Conservation (phyloP, 2,888 invertebrate species). For the Osmoderma eremita region DNA sequence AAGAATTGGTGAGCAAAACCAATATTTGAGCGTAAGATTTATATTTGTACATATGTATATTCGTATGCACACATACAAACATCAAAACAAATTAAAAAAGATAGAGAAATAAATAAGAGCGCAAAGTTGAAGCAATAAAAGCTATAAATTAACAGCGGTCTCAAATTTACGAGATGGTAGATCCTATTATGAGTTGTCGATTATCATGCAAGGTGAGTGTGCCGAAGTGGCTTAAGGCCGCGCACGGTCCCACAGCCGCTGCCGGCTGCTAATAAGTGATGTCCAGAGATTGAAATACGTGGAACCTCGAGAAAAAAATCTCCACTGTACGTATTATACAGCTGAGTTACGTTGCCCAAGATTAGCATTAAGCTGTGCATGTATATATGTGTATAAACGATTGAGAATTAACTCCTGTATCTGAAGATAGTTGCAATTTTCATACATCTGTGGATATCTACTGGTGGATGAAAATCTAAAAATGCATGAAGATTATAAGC, state of each 20-base stretch:
- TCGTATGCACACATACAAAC: background rate
- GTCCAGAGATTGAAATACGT: slow-evolving; percentile 40
- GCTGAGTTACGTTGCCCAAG: background rate
- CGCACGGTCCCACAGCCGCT: slow-evolving; percentile 46
- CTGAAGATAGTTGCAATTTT: too few relatives aligned
- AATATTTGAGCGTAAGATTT: background rate
- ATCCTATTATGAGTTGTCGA: slow-evolving; percentile 54
- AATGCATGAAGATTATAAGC: too few relatives aligned
- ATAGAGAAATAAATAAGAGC: slow-evolving; percentile 30
- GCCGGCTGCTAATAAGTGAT: slow-evolving; percentile 53
- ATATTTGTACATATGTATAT: background rate
- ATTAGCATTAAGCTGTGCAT: slow-evolving; percentile 1
- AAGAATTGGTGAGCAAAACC: background rate
- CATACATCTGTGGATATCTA: too few relatives aligned
- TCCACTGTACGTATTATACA: background rate
- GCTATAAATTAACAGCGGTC: slow-evolving; percentile 36
- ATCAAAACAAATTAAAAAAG: slow-evolving; percentile 30
- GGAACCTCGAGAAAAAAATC: slow-evolving; percentile 18
- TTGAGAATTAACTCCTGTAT: too few relatives aligned
- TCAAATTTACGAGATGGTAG: slow-evolving; percentile 47
- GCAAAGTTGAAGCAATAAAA: slow-evolving; percentile 38
- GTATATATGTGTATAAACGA: too few relatives aligned
- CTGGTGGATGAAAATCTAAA: too few relatives aligned
- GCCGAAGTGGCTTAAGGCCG: slow-evolving; percentile 34
- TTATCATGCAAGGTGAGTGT: slow-evolving; percentile 54